Evolutionary conservation across 2,797 vertebrate genomes (phyloP).

Genomic region (Catamblyrhynchus diadema): DNA sequence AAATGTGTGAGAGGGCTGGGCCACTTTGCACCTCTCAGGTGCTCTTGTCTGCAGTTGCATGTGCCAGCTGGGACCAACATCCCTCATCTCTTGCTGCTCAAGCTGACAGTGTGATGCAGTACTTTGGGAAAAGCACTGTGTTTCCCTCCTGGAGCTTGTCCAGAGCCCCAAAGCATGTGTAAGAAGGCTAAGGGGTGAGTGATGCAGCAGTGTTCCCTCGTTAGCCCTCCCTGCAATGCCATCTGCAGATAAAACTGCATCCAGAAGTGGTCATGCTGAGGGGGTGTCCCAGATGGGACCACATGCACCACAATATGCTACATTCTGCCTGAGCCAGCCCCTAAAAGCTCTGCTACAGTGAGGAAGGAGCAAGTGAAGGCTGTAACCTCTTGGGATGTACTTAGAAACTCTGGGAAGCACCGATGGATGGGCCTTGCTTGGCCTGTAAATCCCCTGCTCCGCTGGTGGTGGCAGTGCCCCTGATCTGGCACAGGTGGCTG

Average conservation of each 20-base stretch:
- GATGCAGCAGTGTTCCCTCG: background rate
- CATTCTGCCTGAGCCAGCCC: background rate
- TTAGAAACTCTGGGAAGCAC: background rate
- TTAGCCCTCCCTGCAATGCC: accelerated
- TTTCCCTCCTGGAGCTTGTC: background rate
- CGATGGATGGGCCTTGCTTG: accelerated
- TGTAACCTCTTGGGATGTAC: background rate
- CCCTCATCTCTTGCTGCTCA: background rate
- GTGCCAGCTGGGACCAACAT: background rate
- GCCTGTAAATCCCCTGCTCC: background rate
- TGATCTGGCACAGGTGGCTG: accelerated
- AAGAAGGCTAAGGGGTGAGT: background rate
- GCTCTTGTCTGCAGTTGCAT: background rate
- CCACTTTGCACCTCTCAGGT: background rate
- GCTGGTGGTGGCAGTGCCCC: background rate
- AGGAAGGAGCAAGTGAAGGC: background rate
- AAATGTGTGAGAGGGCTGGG: background rate
- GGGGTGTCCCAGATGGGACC: background rate
- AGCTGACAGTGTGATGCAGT: background rate
- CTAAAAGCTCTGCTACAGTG: background rate
- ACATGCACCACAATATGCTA: accelerated
- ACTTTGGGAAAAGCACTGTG: background rate
- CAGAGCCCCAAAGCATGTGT: background rate
- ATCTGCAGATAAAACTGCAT: background rate
- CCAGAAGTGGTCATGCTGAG: background rate